Conservation (phyloP, 2,797 vertebrate species). For the Rhadinocentrus ornatus region DNA sequence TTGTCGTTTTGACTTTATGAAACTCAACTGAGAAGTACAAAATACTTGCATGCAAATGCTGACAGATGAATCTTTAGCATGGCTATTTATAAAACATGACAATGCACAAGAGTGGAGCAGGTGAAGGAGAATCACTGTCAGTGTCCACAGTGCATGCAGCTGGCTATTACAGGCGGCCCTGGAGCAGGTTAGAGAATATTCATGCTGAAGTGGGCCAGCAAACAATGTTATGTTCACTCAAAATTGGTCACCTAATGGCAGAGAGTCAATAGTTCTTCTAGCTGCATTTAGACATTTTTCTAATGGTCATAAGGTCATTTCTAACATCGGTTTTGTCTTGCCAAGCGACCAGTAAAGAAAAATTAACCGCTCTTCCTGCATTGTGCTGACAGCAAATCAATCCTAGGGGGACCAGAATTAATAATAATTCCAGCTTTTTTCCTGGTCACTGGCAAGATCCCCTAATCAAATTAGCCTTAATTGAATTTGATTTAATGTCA, state of each 20-base stretch:
- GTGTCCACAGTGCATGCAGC: slow-evolving; percentile 46
- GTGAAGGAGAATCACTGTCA: slow-evolving; percentile 72
- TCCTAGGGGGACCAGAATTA: slow-evolving; percentile 46
- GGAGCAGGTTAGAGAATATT: slow-evolving; percentile 12
- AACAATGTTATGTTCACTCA: slow-evolving; percentile 31
- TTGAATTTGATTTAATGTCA: slow-evolving; percentile 53
- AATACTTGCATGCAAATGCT: slow-evolving; percentile 69
- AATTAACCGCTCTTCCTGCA: slow-evolving; percentile 12
- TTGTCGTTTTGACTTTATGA: slow-evolving; percentile 68
- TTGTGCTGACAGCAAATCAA: slow-evolving; percentile 44
- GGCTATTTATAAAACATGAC: slow-evolving; percentile 72
- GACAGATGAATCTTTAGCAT: slow-evolving; percentile 73
- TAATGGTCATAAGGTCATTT: slow-evolving; percentile 33
- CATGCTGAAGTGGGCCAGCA: slow-evolving; percentile 33
- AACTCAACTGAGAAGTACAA: slow-evolving; percentile 55
- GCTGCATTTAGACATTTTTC: slow-evolving; percentile 33
- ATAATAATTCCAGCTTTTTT: slow-evolving; percentile 53
- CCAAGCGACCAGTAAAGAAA: not conserved
- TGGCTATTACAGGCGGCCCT: slow-evolving; percentile 46
- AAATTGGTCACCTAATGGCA: slow-evolving; percentile 31
- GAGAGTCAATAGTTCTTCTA: slow-evolving; percentile 17
- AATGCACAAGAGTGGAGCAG: slow-evolving; percentile 50
- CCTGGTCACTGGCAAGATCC: slow-evolving; percentile 48
- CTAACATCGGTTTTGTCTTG: not conserved
- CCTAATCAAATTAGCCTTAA: slow-evolving; percentile 64